phyloP scores from a whole-genome alignment of 2,888 invertebrate genomes.

The Mesopsocus fuscifrons region DNA sequence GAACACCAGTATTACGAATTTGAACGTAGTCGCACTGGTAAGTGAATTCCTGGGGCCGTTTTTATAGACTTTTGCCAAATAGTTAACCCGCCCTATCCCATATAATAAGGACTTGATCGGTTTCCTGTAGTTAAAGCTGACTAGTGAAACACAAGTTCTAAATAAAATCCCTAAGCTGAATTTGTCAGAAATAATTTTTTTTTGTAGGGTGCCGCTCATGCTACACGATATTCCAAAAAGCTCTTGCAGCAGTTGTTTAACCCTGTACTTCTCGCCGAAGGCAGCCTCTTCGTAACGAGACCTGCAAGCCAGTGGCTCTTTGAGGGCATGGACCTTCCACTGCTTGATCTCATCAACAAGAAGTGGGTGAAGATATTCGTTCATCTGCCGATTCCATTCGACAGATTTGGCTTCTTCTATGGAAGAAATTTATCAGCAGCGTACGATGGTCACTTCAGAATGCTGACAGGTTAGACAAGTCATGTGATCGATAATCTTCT shows the following conservation, averaged over 20 bases:
- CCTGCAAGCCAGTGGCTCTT: constrained; percentile 49
- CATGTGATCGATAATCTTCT: too few species aligned
- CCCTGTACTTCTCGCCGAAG: constrained; percentile 9
- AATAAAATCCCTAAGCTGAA: too few species aligned
- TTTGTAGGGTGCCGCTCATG: constrained; percentile 23
- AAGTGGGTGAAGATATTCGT: too few species aligned
- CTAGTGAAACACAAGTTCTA: too few species aligned
- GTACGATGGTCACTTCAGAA: constrained; percentile 57
- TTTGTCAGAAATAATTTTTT: too few species aligned
- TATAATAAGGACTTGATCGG: too few species aligned
- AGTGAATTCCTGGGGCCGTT: too few species aligned
- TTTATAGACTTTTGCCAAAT: too few species aligned
- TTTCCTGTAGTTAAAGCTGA: too few species aligned
- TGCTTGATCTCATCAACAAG: constrained; percentile 35
- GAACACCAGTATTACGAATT: constrained; percentile 41
- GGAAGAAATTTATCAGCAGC: constrained; percentile 45
- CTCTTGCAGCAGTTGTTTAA: neutral
- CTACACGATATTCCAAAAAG: neutral
- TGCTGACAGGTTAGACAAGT: constrained; percentile 63
- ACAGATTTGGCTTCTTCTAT: constrained; percentile 70
- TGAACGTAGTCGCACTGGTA: constrained; percentile 61
- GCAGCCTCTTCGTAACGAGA: constrained; percentile 29
- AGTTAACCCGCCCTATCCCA: too few species aligned
- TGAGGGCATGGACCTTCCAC: constrained; percentile 55
- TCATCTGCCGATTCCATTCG: constrained; percentile 38